Percentiles rank a stretch among this genome's conserved stretches.
These are phyloP conservation scores for Agrenia bidenticulata DNA, from an alignment of 2,888 invertebrate species.

Conservation along the genomic window DNA sequence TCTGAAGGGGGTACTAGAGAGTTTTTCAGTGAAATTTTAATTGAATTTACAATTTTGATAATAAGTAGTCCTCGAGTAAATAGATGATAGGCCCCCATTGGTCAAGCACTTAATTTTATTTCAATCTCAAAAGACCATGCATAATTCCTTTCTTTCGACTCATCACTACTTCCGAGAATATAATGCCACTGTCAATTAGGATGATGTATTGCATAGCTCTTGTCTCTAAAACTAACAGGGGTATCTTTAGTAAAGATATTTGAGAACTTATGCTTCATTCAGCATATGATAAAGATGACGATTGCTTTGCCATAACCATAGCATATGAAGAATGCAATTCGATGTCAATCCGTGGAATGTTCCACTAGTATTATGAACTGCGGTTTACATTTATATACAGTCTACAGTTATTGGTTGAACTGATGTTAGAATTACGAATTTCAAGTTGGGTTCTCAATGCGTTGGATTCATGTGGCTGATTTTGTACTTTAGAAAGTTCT, in stretches of 20 bases:
- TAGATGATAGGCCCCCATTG: too few species aligned
- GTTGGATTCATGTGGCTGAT: constrained; percentile 1
- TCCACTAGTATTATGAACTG: too few species aligned
- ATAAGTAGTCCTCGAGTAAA: too few species aligned
- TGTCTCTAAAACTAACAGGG: not conserved
- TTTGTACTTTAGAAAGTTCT: not conserved
- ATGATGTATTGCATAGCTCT: constrained; percentile 17
- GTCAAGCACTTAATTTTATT: too few species aligned
- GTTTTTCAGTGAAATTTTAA: too few species aligned
- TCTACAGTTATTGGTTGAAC: not conserved
- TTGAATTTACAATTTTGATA: too few species aligned
- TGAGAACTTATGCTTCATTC: not conserved
- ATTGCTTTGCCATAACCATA: too few species aligned
- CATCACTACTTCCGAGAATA: constrained; percentile 6
- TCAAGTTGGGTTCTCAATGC: not conserved
- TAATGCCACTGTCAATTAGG: constrained; percentile 2
- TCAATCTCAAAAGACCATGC: too few species aligned
- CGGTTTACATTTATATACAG: too few species aligned
- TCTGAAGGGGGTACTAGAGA: too few species aligned
- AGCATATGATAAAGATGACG: not conserved
- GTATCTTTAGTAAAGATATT: not conserved
- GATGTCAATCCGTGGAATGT: not conserved
- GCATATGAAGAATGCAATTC: too few species aligned
- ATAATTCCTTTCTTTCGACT: too few species aligned
- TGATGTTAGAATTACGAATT: not conserved